Conservation (phyloP, 2,113 vertebrate genomes). For the Gnathonemus echidnorhynchus region DNA sequence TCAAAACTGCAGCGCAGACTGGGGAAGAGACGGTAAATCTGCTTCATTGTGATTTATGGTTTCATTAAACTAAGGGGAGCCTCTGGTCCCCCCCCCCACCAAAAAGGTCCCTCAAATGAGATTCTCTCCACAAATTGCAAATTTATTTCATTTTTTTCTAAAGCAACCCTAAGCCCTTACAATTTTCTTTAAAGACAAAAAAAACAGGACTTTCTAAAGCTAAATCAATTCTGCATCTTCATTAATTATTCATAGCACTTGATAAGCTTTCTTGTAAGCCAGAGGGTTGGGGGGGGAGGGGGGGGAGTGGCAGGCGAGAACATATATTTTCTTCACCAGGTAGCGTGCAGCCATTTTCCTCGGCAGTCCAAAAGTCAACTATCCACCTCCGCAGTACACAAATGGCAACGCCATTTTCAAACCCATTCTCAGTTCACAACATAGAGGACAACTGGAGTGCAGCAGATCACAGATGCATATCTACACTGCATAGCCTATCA, state of each 20-base stretch:
- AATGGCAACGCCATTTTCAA: constrained; percentile 55
- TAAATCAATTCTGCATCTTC: constrained; percentile 50
- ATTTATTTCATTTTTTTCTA: constrained; percentile 56
- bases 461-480: not conserved
- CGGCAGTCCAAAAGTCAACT: constrained; percentile 50
- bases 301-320: constrained; percentile 24
- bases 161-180: constrained; percentile 51
- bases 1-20: constrained; percentile 83
- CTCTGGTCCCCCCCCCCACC: not conserved
- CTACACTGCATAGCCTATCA: not conserved
- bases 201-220: constrained; percentile 59
- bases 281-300: constrained; percentile 32
- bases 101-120: constrained; percentile 86
- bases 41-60: constrained; percentile 91
- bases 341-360: constrained; percentile 39
- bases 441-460: not conserved
- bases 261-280: constrained; percentile 60
- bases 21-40: constrained; percentile 75
- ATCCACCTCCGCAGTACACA: constrained; percentile 48
- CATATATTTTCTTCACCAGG: constrained; percentile 38
- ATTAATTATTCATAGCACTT: constrained; percentile 64
- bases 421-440: constrained; percentile 40
- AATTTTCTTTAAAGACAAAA: constrained; percentile 44
- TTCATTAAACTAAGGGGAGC: constrained; percentile 83
- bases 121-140: constrained; percentile 57